Evolutionary conservation across 2,797 vertebrate species (phyloP).

Genomic region (Mergus octosetaceus): DNA sequence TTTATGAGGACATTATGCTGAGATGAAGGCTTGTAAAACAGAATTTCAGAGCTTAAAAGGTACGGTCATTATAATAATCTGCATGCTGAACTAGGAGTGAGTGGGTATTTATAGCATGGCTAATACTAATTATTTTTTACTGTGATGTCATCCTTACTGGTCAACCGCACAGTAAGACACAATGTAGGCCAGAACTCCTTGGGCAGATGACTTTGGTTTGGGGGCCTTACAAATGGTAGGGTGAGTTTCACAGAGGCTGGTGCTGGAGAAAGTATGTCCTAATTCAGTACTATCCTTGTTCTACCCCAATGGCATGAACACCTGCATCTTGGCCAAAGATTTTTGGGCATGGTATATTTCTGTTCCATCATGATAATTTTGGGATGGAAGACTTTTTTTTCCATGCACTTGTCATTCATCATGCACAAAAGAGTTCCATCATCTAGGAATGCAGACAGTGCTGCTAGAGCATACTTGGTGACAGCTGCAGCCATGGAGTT

Average conservation of each 20-base stretch:
- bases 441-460: too few species aligned
- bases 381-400: background rate
- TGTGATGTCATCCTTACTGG: slow-evolving; percentile 29
- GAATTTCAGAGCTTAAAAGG: slow-evolving; percentile 57
- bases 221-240: too few species aligned
- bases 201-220: background rate
- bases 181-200: background rate
- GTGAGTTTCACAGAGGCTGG: background rate
- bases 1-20: slow-evolving; percentile 69
- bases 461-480: background rate
- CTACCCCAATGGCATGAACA: background rate
- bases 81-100: slow-evolving; percentile 16
- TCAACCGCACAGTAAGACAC: background rate
- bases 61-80: slow-evolving; percentile 15
- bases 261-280: background rate
- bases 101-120: slow-evolving; percentile 36
- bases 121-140: slow-evolving; percentile 42
- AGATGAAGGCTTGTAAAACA: slow-evolving; percentile 71
- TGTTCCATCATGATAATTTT: background rate
- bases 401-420: background rate
- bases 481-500: background rate
- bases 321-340: background rate
- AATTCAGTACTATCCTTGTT: background rate
- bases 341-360: background rate
- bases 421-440: background rate